Base-by-base conservation (phyloP, 2,888 invertebrate genomes). In the Drosophila gaucha region DNA sequence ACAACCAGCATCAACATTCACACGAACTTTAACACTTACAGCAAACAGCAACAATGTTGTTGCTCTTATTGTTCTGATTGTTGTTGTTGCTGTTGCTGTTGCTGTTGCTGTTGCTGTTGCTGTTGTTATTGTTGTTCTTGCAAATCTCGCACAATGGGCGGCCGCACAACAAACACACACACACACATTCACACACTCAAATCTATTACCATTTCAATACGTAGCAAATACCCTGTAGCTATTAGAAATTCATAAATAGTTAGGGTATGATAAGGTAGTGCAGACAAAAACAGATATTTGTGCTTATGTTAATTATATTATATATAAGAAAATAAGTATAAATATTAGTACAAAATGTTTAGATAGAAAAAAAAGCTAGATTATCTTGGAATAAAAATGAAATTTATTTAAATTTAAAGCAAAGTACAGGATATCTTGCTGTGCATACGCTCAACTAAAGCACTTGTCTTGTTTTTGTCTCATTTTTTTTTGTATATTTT, bases 151-250 rank as follows among this genome's bases (percentile, higher is more conserved):
- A 72, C 71, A 74, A 72, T 63, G 33, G 69, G 41, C 55, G 69
- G 39, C 75, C 28, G 51, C 72, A 49, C 58, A 62, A 39, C 57
- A 68, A 28, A 52, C 47, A 67, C 14, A 58, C 36, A 30, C 24
- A 20, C 26, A 43, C 31, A 57, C 24, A 49, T 16, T 28, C 41
- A 26, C 26, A 26, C 56, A 50, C 41, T 50, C 50, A 77, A 84
- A 74, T 70, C 75, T 78, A 80, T 85, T 87, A 73, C 78, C 85
- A 87, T 87, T 87, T 87, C 73, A 82, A 82, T 87, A 80, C 66
- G 22, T 41, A 54, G 74, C 59, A 54, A 65, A 16, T 33, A 33
- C 43, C 16, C 44, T 50, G 36, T 63, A 64, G 39, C n/a, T 28
- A 22, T 43, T 22, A 33, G 6, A 10, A 50, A 9, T 39, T 10